phyloP scores from a whole-genome alignment of 2,888 invertebrate species.

The Orthonevra nobilis region DNA sequence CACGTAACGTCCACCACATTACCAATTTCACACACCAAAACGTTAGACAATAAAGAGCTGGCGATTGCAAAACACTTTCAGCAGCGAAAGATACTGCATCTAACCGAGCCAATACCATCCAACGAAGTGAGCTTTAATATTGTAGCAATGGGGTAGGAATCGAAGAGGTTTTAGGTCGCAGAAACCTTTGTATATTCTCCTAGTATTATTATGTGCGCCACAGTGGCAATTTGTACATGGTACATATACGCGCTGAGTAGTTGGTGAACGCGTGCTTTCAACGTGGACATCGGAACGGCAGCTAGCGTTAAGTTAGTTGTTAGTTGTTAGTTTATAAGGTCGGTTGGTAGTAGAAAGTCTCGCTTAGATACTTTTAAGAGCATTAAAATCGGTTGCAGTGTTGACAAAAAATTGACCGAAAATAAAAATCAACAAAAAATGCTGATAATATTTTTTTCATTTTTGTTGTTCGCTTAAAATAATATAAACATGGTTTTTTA shows the following conservation, averaged over 20 bases:
- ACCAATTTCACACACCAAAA: neutral
- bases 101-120: neutral
- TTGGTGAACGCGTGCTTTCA: constrained; percentile 39
- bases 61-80: neutral
- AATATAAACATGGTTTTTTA: neutral
- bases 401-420: neutral
- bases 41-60: neutral
- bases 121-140: neutral
- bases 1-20: neutral
- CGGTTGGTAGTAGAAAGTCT: constrained; percentile 6
- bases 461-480: neutral
- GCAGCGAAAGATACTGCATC: no score
- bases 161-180: no score
- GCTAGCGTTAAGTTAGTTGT: constrained; percentile 32
- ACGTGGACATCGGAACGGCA: constrained; percentile 20
- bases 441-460: no score
- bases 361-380: neutral
- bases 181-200: no score
- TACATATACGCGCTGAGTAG: constrained; percentile 44
- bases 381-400: neutral
- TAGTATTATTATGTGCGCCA: no score
- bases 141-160: no score
- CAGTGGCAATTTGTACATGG: neutral
- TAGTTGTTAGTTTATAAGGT: constrained; percentile 30
- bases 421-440: no score